Percentiles rank a stretch among this genome's conserved stretches.
These are phyloP conservation scores for Pecten maximus DNA, from an alignment of 2,888 invertebrate species.

Conservation along the genomic window DNA sequence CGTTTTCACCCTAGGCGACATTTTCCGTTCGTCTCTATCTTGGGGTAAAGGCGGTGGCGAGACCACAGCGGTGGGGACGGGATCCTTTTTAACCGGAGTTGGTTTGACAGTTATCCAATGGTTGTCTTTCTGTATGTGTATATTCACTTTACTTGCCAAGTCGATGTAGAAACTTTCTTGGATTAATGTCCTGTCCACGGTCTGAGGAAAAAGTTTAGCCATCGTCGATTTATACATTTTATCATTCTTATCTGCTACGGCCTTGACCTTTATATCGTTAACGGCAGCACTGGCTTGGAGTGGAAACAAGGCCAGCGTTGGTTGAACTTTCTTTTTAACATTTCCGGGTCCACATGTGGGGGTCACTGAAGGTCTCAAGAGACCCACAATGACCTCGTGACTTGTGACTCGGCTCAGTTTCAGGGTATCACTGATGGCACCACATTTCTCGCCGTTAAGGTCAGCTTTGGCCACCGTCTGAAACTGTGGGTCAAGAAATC, in stretches of 20 bases:
- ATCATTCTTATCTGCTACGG: slow-evolving; percentile 39
- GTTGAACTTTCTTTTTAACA: slow-evolving; percentile 14
- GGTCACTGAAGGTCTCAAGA: slow-evolving; percentile 45
- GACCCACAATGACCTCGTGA: slow-evolving; percentile 52
- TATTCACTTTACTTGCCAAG: slow-evolving; percentile 42
- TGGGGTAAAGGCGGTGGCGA: background rate
- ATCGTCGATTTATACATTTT: slow-evolving; percentile 47
- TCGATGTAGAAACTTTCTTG: slow-evolving; percentile 51
- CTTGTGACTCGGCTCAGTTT: slow-evolving; percentile 37
- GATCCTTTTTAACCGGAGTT: background rate
- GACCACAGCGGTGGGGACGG: background rate
- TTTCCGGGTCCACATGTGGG: slow-evolving; percentile 16
- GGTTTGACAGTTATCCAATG: background rate
- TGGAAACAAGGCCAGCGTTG: slow-evolving; percentile 50
- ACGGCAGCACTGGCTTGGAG: slow-evolving; percentile 46
- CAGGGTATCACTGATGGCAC: slow-evolving; percentile 39
- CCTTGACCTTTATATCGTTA: slow-evolving; percentile 47
- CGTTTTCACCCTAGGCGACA: background rate
- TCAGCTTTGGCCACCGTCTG: slow-evolving; percentile 43
- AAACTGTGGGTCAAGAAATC: slow-evolving; percentile 48
- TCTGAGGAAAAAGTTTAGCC: slow-evolving; percentile 42
- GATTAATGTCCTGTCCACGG: slow-evolving; percentile 41
- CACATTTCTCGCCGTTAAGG: slow-evolving; percentile 42
- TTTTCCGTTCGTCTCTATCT: background rate
- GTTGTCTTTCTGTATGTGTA: slow-evolving; percentile 40